Percentiles rank a stretch among this genome's conserved stretches.
Evolutionary conservation across 2,113 vertebrate genomes (phyloP).

Genomic region (Hiodon alosoides): DNA sequence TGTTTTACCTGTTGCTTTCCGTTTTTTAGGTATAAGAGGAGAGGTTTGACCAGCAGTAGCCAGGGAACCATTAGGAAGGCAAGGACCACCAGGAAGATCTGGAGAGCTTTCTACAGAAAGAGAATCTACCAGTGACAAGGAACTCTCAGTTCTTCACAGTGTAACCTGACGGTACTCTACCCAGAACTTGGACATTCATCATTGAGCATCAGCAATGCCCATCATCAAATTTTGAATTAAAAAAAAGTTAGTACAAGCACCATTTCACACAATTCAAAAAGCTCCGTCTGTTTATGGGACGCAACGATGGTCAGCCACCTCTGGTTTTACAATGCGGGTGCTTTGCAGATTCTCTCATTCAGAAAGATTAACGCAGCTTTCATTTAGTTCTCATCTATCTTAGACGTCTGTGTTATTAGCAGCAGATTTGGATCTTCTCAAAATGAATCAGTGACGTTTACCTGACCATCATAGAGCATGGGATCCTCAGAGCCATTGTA

Average conservation of each 20-base stretch:
- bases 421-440: background rate
- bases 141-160: background rate
- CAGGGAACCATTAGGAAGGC: conserved; percentile 44
- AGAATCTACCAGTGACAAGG: background rate
- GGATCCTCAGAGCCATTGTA: conserved; percentile 15
- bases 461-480: conserved; percentile 39
- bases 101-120: conserved; percentile 34
- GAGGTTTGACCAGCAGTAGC: conserved; percentile 43
- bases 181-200: too few species aligned
- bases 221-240: too few species aligned
- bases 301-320: background rate
- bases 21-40: conserved; percentile 35
- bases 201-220: too few species aligned
- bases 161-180: too few species aligned
- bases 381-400: too few species aligned
- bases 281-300: background rate
- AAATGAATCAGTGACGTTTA: background rate
- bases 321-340: too few species aligned
- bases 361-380: too few species aligned
- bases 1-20: conserved; percentile 17
- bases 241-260: background rate
- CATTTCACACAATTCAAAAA: background rate
- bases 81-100: conserved; percentile 41
- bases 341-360: too few species aligned
- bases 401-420: background rate